Evolutionary conservation across 2,113 vertebrate genomes (phyloP), one percentile per base, ranked within the genome.

Genomic region (Ciconia stormi): DNA sequence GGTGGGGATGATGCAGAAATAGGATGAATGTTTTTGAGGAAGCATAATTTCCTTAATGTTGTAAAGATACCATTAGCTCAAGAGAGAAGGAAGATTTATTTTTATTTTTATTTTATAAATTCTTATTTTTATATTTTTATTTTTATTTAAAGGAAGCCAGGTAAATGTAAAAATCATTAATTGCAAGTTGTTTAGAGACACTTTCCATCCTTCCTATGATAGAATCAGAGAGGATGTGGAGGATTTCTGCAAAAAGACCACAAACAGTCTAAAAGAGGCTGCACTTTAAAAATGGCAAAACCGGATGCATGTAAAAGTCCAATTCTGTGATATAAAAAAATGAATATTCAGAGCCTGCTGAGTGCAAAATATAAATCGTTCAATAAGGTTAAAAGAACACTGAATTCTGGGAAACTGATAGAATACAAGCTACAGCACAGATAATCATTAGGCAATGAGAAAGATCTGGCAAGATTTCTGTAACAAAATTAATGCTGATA

Each of bases 401-500:
- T 86, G 92, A 92, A 95, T 97, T 97, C 94, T 96, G 96, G 80
- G 94, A 95, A 93, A 82, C 56, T 71, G 50, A 92, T 74, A 92
- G 80, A 94, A 95, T 78, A 90, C 61, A 96, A 94, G 72, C 86
- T 89, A 92, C 42, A 90, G 80, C 55, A 74, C 72, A 93, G 88
- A 97, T 81, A 95, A 91, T 91, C 87, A 94, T 94, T 90, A 92
- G 49, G 86, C 95, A 76, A 95, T 32, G 80, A 84, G 90, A 84
- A 97, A 95, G 95, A 96, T 93, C 86, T 96, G 97, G 76, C 88
- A 95, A 93, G 92, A 95, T 87, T 95, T 97, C 86, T 95, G 72
- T 81, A 95, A 92, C 47, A 95, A 93, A 97, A 97, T 95, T 95
- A 93, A 95, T 16, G 8, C 79, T 88, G 95, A 95, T 96, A 96